Evolutionary conservation across 1,140 invertebrate species (phyloP), one percentile per base, ranked within the genome.

Genomic region (Tetramorium alpestre): DNA sequence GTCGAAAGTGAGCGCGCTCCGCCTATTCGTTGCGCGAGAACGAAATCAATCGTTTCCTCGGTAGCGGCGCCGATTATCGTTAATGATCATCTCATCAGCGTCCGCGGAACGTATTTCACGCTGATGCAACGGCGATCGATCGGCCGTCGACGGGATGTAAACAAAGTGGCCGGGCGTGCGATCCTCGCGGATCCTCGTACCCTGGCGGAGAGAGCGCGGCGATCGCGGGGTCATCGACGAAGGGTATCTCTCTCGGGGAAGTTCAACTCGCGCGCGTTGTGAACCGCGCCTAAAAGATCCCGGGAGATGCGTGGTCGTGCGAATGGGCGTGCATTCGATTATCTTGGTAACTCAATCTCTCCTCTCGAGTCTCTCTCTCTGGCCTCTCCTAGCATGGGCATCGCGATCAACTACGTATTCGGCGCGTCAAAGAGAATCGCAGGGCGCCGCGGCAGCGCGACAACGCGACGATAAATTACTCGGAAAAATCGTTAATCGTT

Each of bases 341-440:
- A 93, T 92, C 93, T 93, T 93, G 90, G 91, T 93, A 93, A 93
- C 93, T 93, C 92, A 93, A 93, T 93, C 93, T 93, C 92, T 93
- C 67, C 87, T 78, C 89, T 89, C 33, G 33, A 33, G 33, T 33
- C 33, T 33, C 33, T 33, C 33, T 33, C 33, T 33, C 33, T 33
- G 33, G 33, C 51, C 51, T 85, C 47, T 87, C 62, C 90, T 91
- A 91, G 87, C 73, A 56, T n/a, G 25, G 38, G 33, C 84, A 51
- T 28, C 60, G 60, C 47, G 85, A 84, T 91, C 75, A 76, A 56
- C 51, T 75, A 33, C 51, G 87, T 33, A 89, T 89, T 78, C 54
- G 41, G 51, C 69, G 73, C 69, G 78, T 90, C 58, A 69, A 75
- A 80, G 80, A 47, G 73, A 90, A 87, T 80, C 69, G 38, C 28